Base-by-base conservation (phyloP, 92 coral and sea anemone genomes). In the Phenganax stokvisi region DNA sequence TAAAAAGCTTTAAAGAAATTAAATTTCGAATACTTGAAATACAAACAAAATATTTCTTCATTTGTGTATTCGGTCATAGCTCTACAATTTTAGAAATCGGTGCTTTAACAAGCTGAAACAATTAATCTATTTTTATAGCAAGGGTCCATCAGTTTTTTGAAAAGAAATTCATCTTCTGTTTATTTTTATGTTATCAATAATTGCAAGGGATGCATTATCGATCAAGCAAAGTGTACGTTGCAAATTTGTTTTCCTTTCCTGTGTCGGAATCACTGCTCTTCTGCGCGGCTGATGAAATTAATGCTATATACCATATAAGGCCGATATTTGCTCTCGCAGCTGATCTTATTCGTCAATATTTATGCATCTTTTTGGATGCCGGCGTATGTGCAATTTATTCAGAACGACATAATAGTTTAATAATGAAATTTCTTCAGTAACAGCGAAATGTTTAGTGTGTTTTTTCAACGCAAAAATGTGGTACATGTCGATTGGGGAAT, bases 271-370 rank as follows among this genome's bases (percentile, higher is more conserved):
- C 60, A 76, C 70, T 16, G 29, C 25, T 2, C 7, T 7, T 57
- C 53, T 17, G 54, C 31, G 29, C 70, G 30, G 54, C 7, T 75
- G 70, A 59, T 76, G 58, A 57, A 57, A 76, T 57, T 76, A 52
- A 76, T 79, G 68, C 52, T 52, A 7, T 5, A 27, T 79, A 51
- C 83, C 83, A 79, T 62, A 79, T 79, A 79, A 47, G 83, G 83
- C 31, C 51, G 25, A 52, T 5, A 6, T 53, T 57, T 51, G 71
- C 11, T 56, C 9, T 16, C 25, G 74, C 83, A 79, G 83, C 74
- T 79, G 83, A 79, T 79, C 17, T 47, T 51, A 79, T 51, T n/a
- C 57, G 74, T 62, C 83, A 79, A 79, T 79, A 79, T 79, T 77
- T 79, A 79, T 79, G 53, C 44, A 79, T 29, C 37, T 3, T 62